Percentiles rank a stretch among this genome's conserved stretches.
These are phyloP conservation scores for Megathymus violae DNA, from an alignment of 1,140 invertebrate genomes.

Conservation along the genomic window DNA sequence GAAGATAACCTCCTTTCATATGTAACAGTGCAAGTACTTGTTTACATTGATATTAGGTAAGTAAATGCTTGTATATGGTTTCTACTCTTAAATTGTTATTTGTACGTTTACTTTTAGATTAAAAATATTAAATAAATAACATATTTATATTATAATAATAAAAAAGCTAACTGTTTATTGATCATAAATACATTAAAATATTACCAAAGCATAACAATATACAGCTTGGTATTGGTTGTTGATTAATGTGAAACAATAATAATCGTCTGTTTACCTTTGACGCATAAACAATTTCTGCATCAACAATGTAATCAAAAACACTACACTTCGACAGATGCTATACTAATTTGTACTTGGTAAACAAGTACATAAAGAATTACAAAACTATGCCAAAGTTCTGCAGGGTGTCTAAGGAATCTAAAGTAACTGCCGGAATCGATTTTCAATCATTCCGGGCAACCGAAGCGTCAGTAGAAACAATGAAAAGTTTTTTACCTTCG, in stretches of 20 bases:
- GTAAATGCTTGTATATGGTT: not conserved
- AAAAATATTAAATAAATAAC: too few relatives aligned
- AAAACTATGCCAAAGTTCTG: not conserved
- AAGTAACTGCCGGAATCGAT: conserved; percentile 49
- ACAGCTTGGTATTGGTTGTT: not conserved
- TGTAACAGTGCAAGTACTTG: not conserved
- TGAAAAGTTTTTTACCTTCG: conserved; percentile 82
- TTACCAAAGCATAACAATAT: not conserved
- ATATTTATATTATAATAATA: too few relatives aligned
- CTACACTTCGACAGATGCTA: conserved; percentile 26
- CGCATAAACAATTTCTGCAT: conserved; percentile 15
- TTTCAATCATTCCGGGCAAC: conserved; percentile 61
- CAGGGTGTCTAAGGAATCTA: not conserved
- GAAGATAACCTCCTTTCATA: conserved; percentile 30
- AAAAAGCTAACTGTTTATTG: not conserved
- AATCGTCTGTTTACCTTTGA: conserved; percentile 23
- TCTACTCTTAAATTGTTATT: too few relatives aligned
- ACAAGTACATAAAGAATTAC: not conserved
- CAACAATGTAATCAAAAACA: conserved; percentile 29
- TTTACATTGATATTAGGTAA: not conserved
- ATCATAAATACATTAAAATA: not conserved
- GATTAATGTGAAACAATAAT: not conserved
- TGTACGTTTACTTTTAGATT: too few relatives aligned
- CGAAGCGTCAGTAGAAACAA: conserved; percentile 74
- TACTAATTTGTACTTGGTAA: conserved; percentile 14